Evolutionary conservation across 2,113 vertebrate genomes (phyloP).

Genomic region (Thunnus maccoyii): DNA sequence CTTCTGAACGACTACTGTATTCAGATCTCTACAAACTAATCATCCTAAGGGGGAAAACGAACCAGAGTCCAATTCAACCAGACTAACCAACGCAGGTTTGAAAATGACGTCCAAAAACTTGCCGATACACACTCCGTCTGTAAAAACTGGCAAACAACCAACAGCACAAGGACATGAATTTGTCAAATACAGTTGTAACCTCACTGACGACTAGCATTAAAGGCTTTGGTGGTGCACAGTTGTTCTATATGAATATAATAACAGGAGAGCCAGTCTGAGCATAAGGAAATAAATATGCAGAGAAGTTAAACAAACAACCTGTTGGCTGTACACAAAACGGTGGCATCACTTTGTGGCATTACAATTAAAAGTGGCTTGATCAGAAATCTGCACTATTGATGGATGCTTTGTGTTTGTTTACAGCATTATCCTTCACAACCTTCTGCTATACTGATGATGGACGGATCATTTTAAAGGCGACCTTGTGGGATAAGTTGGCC

Average conservation of each 20-base stretch:
- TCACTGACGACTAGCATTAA: too few species aligned
- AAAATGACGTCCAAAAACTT: too few species aligned
- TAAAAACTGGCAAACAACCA: too few species aligned
- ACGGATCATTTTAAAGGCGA: background rate
- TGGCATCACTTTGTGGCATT: background rate
- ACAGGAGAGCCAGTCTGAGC: background rate
- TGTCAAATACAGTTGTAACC: too few species aligned
- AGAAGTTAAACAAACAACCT: background rate
- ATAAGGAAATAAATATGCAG: background rate
- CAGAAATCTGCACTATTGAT: background rate
- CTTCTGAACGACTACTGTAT: too few species aligned
- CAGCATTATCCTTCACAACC: background rate
- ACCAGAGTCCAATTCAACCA: too few species aligned
- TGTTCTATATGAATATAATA: slow-evolving; percentile 2
- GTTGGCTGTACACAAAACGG: background rate
- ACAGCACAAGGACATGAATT: too few species aligned
- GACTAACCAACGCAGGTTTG: too few species aligned
- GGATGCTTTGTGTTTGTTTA: background rate
- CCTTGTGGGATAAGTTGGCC: background rate
- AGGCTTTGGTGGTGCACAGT: background rate
- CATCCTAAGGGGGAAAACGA: too few species aligned
- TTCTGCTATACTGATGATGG: background rate
- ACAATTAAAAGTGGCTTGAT: background rate
- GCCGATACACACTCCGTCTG: too few species aligned
- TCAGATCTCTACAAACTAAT: too few species aligned